phyloP scores from a whole-genome alignment of 1,140 invertebrate species.

The Calephelis nemesis region DNA sequence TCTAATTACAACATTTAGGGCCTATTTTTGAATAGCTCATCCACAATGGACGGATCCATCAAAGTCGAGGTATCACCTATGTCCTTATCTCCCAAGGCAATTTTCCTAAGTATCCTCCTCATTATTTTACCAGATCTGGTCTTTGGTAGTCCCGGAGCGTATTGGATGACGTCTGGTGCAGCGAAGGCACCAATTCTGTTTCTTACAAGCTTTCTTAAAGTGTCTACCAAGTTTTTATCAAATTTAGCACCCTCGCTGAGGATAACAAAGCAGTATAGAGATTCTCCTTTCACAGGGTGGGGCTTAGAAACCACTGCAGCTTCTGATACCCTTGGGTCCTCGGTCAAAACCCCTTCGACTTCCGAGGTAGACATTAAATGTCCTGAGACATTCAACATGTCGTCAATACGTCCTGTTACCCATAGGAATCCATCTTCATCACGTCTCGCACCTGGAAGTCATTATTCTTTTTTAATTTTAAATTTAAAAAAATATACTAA shows the following conservation, averaged over 20 bases:
- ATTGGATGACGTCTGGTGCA: slow-evolving; percentile 95
- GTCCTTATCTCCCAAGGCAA: slow-evolving; percentile 92
- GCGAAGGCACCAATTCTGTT: slow-evolving; percentile 98
- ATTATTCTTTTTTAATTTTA: not conserved
- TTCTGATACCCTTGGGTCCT: slow-evolving; percentile 91
- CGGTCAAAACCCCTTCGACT: slow-evolving; percentile 94
- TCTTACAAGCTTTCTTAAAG: slow-evolving; percentile 91
- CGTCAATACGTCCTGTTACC: slow-evolving; percentile 98
- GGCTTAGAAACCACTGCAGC: slow-evolving; percentile 96
- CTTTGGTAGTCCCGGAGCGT: slow-evolving; percentile 95
- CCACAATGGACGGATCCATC: slow-evolving; percentile 92
- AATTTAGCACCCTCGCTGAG: slow-evolving; percentile 88
- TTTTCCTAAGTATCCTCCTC: slow-evolving; percentile 95
- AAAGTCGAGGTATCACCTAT: slow-evolving; percentile 96
- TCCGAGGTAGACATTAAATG: slow-evolving; percentile 98
- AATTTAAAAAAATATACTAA: no score
- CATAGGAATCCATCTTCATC: slow-evolving; percentile 97
- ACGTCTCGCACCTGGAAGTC: slow-evolving; percentile 86
- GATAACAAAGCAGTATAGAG: slow-evolving; percentile 97
- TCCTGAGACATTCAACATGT: slow-evolving; percentile 98
- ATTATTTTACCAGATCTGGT: slow-evolving; percentile 99
- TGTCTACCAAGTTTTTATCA: slow-evolving; percentile 84
- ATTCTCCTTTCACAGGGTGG: slow-evolving; percentile 96
- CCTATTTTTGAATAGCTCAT: slow-evolving; percentile 87
- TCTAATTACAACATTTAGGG: slow-evolving; percentile 53